Evolutionary conservation across 2,113 vertebrate species (phyloP).

Genomic region (Micromys minutus): DNA sequence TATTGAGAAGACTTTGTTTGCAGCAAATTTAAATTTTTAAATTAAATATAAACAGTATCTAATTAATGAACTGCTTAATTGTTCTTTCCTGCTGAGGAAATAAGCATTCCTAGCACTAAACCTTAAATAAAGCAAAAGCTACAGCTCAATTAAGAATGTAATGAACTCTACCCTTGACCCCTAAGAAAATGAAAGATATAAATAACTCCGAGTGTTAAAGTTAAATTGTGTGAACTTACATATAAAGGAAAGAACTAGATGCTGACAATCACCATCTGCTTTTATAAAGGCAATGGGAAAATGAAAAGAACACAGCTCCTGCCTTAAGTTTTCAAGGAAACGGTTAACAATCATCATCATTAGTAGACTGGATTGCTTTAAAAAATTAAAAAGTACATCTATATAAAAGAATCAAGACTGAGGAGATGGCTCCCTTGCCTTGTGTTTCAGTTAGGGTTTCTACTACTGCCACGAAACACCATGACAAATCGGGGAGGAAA

Average conservation of each 20-base stretch:
- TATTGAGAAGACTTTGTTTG: constrained; percentile 8
- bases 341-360: neutral
- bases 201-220: constrained; percentile 19
- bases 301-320: neutral
- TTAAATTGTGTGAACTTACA: neutral
- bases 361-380: neutral
- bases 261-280: neutral
- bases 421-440: neutral
- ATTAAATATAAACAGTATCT: constrained; percentile 9
- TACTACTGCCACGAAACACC: neutral
- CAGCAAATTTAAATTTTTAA: constrained; percentile 50
- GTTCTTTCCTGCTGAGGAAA: constrained; percentile 40
- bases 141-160: neutral
- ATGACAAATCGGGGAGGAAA: neutral
- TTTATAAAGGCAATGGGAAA: constrained; percentile 46
- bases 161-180: neutral
- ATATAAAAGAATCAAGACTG: neutral
- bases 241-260: neutral
- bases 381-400: neutral
- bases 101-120: constrained; percentile 25
- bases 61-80: constrained; percentile 52
- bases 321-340: constrained; percentile 5
- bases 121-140: constrained; percentile 27
- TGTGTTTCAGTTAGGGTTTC: neutral
- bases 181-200: neutral